Evolutionary conservation across 2,797 vertebrate genomes (phyloP), one percentile per base, ranked within the genome.

Genomic region (Lacerta bilineata): DNA sequence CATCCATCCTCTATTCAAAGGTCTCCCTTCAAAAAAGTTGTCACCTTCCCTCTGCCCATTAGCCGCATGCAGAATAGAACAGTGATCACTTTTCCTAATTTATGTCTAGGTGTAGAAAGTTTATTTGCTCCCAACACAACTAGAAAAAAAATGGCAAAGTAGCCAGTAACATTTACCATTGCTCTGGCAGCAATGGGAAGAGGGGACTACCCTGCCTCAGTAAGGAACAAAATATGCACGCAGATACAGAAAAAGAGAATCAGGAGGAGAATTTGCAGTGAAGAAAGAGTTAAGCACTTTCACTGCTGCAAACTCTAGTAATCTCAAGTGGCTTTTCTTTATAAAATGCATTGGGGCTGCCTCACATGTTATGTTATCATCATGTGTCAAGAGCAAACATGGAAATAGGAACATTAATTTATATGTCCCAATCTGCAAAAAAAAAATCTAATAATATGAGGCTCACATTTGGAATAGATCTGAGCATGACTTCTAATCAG

Each of bases 81-180:
- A 80, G 71, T 1, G 78, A 59, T 5, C 92, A 29, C 33, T 25
- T 55, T 55, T 15, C 50, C 50, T 55, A 55, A 55, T 55, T 55
- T 55, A 55, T 55, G 50, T 55, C 50, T 55, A 55, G 50, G 3
- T 55, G 50, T 4, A 55, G 50, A 55, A 55, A 15, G 13, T 55
- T 55, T 64, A 66, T 17, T 46, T 33, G 46, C 5, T 27, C 46
- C 3, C 80, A 55, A 3, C 0, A 64, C 66, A 23, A 87, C 17
- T 18, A 93, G 88, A 89, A 92, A 89, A 92, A 80, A 1, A 9
- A 1, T 27, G 79, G 20, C 20, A 83, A 90, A 85, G 74, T 15
- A 74, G 3, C 64, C 80, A 84, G 78, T 20, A 90, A 82, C 15
- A 80, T 20, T 88, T 66, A 1, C 17, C 33, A 17, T 64, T 87